Evolutionary conservation across 2,113 vertebrate species (phyloP), one percentile per base, ranked within the genome.

Genomic region (Dolichallabes microphthalmus): DNA sequence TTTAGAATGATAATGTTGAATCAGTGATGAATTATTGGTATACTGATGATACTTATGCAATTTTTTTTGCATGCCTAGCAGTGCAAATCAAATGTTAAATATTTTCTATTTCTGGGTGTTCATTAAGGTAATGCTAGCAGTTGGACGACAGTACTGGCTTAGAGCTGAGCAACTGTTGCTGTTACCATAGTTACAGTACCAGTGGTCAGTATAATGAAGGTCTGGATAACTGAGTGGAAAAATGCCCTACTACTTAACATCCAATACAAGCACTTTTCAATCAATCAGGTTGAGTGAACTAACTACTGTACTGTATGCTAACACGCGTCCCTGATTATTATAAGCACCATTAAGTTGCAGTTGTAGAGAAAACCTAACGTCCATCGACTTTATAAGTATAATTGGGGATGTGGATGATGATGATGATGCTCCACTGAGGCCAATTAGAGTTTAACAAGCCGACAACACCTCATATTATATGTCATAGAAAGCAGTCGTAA

Each of bases 151-250:
- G 30, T 60, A 39, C 19, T 79, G 32, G 76, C 30, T 79, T 77
- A 57, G 17, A 32, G 22, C 53, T 32, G 55, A 60, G 76, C 76
- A 79, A 79, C 76, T 79, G 55, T 79, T 79, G 30, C 76, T 60
- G 76, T 79, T 79, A 79, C 76, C 76, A 79, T 79, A 79, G 76
- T 6, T 79, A n/a, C n/a, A n/a, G n/a, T n/a, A 79, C 76, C 55
- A 39, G 2, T 25, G 55, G 27, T 58, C 52, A 79, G 30, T 39
- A 32, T 30, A 25, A 79, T 60, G 55, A 79, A 79, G 76, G 20
- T 60, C 35, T 30, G 52, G 39, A 74, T 74, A 25, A 50, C 71
- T 4, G 12, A 25, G 71, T 25, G 39, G 14, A 25, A 71, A 71
- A 74, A 25, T 13, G 4, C 50, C 10, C 39, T 50, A 12, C 39